phyloP scores from a whole-genome alignment of 37 sponge, comb jelly and placozoan genomes.

The Amphimedon queenslandica region DNA sequence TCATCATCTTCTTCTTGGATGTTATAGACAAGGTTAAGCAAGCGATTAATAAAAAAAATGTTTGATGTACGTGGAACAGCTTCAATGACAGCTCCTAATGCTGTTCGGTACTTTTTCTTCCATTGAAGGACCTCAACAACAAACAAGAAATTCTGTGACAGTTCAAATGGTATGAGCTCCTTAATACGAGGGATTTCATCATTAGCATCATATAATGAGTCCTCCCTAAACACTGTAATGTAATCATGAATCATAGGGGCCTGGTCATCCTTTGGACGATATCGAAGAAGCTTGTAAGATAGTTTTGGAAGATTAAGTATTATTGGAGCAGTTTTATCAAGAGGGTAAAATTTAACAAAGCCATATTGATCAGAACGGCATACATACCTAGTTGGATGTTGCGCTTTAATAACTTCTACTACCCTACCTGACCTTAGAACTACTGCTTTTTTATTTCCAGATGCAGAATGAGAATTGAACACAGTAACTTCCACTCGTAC shows the following conservation, averaged over 20 bases:
- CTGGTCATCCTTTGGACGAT: background rate
- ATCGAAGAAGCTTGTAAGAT: slow-evolving; percentile 2
- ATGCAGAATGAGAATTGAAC: too few species aligned
- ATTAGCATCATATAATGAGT: slow-evolving; percentile 7
- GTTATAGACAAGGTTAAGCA: slow-evolving; percentile 27
- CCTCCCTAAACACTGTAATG: slow-evolving; percentile 15
- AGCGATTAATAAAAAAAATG: slow-evolving; percentile 38
- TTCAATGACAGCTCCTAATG: slow-evolving; percentile 49
- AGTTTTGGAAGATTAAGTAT: slow-evolving; percentile 61
- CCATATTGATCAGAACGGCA: slow-evolving; percentile 41
- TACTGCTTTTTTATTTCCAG: background rate
- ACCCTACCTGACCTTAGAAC: slow-evolving; percentile 23
- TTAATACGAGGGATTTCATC: slow-evolving; percentile 22
- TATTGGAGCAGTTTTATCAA: slow-evolving; percentile 41
- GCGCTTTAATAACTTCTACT: slow-evolving; percentile 13
- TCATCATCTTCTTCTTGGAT: slow-evolving; percentile 1
- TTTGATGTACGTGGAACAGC: slow-evolving; percentile 22
- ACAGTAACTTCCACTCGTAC: slow-evolving; percentile 40
- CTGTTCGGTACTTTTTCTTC: slow-evolving; percentile 22
- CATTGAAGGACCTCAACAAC: slow-evolving; percentile 36
- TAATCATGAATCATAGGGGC: background rate
- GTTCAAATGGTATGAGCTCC: slow-evolving; percentile 30
- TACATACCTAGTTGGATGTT: slow-evolving; percentile 18
- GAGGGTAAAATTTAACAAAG: slow-evolving; percentile 45
- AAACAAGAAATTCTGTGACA: slow-evolving; percentile 46